phyloP scores from a whole-genome alignment of 2,888 invertebrate species.

The Eupithecia vulgata region DNA sequence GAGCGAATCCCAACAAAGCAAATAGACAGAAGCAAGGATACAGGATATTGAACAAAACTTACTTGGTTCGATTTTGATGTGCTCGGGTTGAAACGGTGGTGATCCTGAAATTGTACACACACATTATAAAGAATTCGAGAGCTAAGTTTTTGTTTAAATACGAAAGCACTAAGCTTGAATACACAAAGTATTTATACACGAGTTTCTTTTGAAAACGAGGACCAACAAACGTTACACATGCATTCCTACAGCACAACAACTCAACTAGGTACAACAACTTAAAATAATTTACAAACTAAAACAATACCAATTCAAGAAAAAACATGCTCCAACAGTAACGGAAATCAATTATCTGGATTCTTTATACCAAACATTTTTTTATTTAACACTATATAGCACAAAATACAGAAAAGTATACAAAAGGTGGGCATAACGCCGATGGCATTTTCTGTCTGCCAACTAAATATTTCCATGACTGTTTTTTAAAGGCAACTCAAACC shows the following conservation, averaged over 20 bases:
- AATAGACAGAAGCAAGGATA: not conserved
- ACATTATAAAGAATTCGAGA: not conserved
- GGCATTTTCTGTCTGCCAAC: no score
- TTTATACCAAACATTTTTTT: not conserved
- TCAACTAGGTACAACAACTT: not conserved
- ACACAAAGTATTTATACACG: conserved; percentile 1
- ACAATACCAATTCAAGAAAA: conserved; percentile 13
- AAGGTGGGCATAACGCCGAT: not conserved
- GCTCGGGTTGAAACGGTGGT: conserved; percentile 49
- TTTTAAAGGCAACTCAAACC: conserved; percentile 28
- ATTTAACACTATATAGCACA: not conserved
- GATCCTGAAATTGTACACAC: conserved; percentile 47
- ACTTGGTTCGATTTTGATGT: conserved; percentile 71
- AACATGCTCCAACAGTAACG: conserved; percentile 25
- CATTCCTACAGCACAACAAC: not conserved
- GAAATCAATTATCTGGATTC: conserved; percentile 7
- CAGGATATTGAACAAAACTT: conserved; percentile 43
- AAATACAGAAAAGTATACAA: not conserved
- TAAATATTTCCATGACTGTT: conserved; percentile 25
- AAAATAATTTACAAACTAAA: not conserved
- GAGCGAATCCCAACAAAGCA: not conserved
- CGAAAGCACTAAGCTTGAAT: conserved; percentile 24
- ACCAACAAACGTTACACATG: not conserved
- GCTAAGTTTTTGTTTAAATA: conserved; percentile 26
- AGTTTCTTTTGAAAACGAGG: not conserved